Base-by-base conservation (phyloP, 2,888 invertebrate species). In the Nomada hirtipes region DNA sequence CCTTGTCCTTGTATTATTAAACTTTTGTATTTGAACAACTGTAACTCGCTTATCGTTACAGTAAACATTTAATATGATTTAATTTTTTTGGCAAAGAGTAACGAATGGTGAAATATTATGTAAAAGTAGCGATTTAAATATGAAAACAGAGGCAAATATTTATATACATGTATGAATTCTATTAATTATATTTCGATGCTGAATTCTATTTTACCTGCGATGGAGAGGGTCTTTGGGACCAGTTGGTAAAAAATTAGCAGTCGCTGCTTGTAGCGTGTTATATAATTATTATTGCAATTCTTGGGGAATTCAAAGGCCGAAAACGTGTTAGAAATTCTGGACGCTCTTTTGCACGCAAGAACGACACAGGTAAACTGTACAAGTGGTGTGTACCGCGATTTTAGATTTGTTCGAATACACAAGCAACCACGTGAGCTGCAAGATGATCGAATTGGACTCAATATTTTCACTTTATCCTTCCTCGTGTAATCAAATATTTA, bases 401-500 rank as follows among this genome's bases (percentile, higher is more conserved):
- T 85, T 73, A 79, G 75, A 84, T 84, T 85, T 82, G 55, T 44
- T 78, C 71, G 75, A 72, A 73, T 72, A 63, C 75, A 26, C 29
- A 55, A 71, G 42, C 53, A n/a, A 11, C 20, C 53, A 79, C 85
- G 84, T 85, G 85, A 85, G 55, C 55, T n/a, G 82, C 42, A 82
- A 71, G 53, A 57, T 44, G 59, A 85, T 71, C 18, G 13, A 20
- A 53, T 11, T 10, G 20, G 11, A 7, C 23, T 71, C 57, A 50
- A 65, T 64, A 84, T 69, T 68, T 70, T 67, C 52, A 67, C 52
- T 50, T 29, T 50, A 15, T 47, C 20, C 63, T 42, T 63, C 57
- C 44, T 20, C 13, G 11, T 52, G 36, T 23, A 26, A 53, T 53
- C 42, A 23, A 47, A 36, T 47, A 18, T 26, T 68, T 23, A 36